Conservation (phyloP, 2,797 vertebrate genomes). For the Pantherophis vulpinus region DNA sequence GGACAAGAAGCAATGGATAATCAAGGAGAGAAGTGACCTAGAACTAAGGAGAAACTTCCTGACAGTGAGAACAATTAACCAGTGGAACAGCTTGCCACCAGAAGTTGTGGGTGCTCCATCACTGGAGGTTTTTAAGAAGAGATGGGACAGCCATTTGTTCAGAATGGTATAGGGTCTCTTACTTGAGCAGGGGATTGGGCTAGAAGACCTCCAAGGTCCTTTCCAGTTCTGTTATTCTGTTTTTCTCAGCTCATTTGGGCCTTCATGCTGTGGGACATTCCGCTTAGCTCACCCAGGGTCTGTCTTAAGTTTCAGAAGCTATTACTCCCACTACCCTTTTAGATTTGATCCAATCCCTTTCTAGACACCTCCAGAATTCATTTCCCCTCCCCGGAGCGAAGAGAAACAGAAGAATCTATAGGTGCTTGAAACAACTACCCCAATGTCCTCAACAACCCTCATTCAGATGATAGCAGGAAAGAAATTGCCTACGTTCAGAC, state of each 20-base stretch:
- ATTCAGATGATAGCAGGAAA: neutral
- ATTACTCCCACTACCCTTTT: neutral
- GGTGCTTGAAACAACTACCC: neutral
- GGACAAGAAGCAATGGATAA: neutral
- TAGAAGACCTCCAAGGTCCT: neutral
- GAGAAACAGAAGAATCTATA: neutral
- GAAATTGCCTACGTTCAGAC: neutral
- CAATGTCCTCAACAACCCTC: neutral
- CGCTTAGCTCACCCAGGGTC: no score
- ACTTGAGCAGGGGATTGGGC: neutral
- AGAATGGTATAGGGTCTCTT: no score
- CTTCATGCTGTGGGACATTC: neutral
- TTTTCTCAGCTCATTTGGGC: neutral
- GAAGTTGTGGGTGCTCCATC: neutral
- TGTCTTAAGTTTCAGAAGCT: neutral
- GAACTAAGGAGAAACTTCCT: neutral
- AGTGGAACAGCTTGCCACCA: neutral
- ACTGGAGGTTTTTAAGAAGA: neutral
- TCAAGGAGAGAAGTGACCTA: neutral
- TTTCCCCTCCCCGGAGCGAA: no score
- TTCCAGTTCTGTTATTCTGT: neutral
- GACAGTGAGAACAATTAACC: neutral
- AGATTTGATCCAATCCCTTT: neutral
- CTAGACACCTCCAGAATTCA: neutral
- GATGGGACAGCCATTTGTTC: neutral